Conservation (phyloP, 2,888 invertebrate species). For the Drosophila histrio region DNA sequence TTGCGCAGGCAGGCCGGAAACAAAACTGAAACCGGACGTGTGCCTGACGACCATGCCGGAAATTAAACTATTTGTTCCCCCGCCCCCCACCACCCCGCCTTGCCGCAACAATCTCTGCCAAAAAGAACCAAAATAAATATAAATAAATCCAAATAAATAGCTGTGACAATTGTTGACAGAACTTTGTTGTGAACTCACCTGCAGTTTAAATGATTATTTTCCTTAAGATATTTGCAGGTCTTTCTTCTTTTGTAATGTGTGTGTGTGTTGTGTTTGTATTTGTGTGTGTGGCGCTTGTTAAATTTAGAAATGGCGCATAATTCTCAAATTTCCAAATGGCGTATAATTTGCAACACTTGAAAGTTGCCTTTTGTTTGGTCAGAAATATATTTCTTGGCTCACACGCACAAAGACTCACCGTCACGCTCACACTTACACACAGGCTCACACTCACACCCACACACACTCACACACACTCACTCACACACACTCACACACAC, state of each 20-base stretch:
- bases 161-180: conserved; percentile 13
- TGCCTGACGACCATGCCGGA: conserved; percentile 63
- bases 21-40: conserved; percentile 77
- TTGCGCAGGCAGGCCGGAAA: conserved; percentile 54
- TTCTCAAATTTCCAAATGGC: conserved; percentile 20
- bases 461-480: conserved; percentile 32
- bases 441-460: conserved; percentile 16
- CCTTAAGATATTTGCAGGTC: background rate
- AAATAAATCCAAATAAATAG: conserved; percentile 1
- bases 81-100: background rate
- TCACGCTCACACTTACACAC: conserved; percentile 16
- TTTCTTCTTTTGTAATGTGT: background rate
- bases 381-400: conserved; percentile 10
- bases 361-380: conserved; percentile 51
- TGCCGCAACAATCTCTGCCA: conserved; percentile 25
- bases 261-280: background rate
- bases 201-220: conserved; percentile 10
- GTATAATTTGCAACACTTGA: conserved; percentile 50
- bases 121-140: conserved; percentile 31
- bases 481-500: background rate
- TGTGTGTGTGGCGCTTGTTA: conserved; percentile 27
- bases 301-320: conserved; percentile 33
- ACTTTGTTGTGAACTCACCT: conserved; percentile 12
- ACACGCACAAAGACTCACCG: conserved; percentile 14
- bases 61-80: conserved; percentile 74